Evolutionary conservation across 2,888 invertebrate genomes (phyloP), one percentile per base, ranked within the genome.

Genomic region (Idaea biselata): DNA sequence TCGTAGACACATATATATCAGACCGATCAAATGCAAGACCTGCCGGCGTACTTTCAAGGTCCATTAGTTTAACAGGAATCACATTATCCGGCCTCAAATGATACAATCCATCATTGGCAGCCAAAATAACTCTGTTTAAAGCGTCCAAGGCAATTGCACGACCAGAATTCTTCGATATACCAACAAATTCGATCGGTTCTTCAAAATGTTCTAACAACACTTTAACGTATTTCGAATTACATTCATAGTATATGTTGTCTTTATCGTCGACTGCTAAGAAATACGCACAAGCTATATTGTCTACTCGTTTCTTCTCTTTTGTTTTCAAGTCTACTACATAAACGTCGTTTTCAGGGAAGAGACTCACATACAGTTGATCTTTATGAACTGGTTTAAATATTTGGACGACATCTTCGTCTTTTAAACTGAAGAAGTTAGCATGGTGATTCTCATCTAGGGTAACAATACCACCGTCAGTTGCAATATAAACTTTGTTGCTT

Each of bases 161-260:
- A 0, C 89, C 90, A 4, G 87, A 75, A 68, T 91, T 88, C 61
- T 88, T 91, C 0, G 81, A 72, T 6, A 92, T 80, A 4, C 91
- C 92, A 31, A 87, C 88, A 77, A 82, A 92, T 58, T 91, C 91
- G 55, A 92, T 80, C 0, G 92, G 86, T 56, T 91, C 92, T 61
- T 85, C 81, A 61, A 89, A 92, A 57, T 83, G 91, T 81, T 82
- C 89, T 0, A 90, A 71, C 61, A 91, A 62, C 55, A 91, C 83
- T 68, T 91, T 91, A 2, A 91, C 84, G 54, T 91, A 91, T 60
- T 91, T 91, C 0, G 91, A 88, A 75, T 91, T 91, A 60, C 92
- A 91, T 77, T 91, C 91, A 53, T 88, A 92, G 63, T 74, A 92
- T 3, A 91, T 70, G 73, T 92, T 92, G 0, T 84, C 88, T 11